Conservation (phyloP, 2,797 vertebrate genomes). For the Rhabdomys pumilio region DNA sequence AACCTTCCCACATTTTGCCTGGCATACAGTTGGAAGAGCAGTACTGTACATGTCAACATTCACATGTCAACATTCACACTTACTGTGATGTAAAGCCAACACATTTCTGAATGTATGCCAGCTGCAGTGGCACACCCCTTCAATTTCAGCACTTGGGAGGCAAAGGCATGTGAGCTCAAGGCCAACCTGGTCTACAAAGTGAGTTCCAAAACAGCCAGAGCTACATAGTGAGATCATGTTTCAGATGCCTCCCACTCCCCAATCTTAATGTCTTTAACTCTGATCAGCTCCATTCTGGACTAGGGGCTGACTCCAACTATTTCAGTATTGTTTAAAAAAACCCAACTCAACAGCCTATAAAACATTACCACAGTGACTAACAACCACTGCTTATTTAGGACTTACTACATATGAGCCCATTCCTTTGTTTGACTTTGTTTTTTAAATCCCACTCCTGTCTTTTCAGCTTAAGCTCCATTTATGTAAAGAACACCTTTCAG, state of each 20-base stretch:
- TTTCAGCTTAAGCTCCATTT: background rate
- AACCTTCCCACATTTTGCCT: background rate
- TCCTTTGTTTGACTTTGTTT: background rate
- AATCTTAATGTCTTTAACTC: background rate
- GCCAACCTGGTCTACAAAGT: background rate
- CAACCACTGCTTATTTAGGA: too few relatives aligned
- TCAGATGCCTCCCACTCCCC: background rate
- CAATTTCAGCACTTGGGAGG: background rate
- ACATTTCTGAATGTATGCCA: background rate
- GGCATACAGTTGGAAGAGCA: background rate
- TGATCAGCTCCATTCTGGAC: background rate
- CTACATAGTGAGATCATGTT: background rate
- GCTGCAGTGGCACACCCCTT: background rate
- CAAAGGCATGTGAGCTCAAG: background rate
- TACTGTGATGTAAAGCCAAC: background rate
- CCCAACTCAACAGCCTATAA: too few relatives aligned
- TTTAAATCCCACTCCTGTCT: background rate
- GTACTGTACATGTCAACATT: background rate
- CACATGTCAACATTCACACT: too few relatives aligned
- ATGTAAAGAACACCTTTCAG: background rate
- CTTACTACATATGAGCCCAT: background rate
- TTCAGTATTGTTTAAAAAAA: background rate
- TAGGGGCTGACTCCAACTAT: background rate
- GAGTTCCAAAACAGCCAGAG: background rate
- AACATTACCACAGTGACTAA: background rate